Evolutionary conservation across 2,113 vertebrate species (phyloP).

Genomic region (Saccopteryx leptura): DNA sequence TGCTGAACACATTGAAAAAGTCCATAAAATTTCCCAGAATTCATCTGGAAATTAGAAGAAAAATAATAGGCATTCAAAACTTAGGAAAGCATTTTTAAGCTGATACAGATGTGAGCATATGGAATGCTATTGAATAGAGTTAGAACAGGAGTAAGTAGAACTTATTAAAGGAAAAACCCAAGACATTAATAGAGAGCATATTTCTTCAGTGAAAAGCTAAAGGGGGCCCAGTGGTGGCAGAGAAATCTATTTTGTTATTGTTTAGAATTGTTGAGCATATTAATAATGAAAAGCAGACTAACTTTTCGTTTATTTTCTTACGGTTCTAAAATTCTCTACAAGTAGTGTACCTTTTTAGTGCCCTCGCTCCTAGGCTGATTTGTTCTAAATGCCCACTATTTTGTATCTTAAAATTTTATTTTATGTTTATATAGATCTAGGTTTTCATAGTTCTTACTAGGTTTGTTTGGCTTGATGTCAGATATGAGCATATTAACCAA

Average conservation of each 20-base stretch:
- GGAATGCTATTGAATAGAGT: not conserved
- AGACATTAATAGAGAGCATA: not conserved
- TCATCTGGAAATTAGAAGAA: not conserved
- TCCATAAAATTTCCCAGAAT: not conserved
- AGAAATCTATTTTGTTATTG: not conserved
- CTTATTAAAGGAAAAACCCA: not conserved
- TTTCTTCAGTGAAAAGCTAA: not conserved
- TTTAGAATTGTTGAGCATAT: not conserved
- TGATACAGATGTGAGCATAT: not conserved
- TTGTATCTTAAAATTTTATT: not conserved
- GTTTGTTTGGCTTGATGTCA: conserved; percentile 15
- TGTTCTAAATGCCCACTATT: not conserved
- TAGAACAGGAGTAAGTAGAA: not conserved
- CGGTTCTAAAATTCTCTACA: not conserved
- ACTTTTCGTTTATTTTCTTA: not conserved
- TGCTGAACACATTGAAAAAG: not conserved
- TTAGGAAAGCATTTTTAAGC: conserved; percentile 24
- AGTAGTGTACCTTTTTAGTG: not conserved
- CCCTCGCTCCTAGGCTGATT: not conserved
- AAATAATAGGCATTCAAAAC: not conserved
- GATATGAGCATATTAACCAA: not conserved
- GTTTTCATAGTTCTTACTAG: not conserved
- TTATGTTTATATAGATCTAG: not conserved
- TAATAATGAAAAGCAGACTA: not conserved
- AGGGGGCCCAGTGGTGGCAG: not conserved